Base-by-base conservation (phyloP, 2,113 vertebrate genomes). In the Ovis canadensis region DNA sequence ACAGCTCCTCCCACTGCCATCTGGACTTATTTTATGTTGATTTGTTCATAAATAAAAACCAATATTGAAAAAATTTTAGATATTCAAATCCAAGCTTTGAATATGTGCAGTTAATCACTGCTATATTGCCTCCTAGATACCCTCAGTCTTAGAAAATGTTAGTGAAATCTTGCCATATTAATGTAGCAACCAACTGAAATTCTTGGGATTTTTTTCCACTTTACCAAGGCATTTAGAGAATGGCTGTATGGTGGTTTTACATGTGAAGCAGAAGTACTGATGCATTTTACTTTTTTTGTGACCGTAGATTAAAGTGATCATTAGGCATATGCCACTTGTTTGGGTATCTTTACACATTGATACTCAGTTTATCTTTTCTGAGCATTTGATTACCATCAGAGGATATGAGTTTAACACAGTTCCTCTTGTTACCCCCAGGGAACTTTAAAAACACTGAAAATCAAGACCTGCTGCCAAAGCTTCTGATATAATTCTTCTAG, bases 11-110 rank as follows among this genome's bases (percentile, higher is more conserved):
- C 90, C 11, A 95, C 98, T 98, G 96, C 97, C 95, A 94, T 98
- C 98, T 96, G 97, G 98, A 99, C 98, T 98, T 98, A 91, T 96
- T 99, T 98, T 99, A 98, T 90, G 3, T 98, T 95, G 9, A 95
- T 95, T 97, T 98, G 98, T 99, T 99, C 98, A 98, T 99, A 99
- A 99, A 99, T 98, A 98, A 96, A 98, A 96, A 78, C 25, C 82
- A 91, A 12, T 40, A 62, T 83, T 85, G 96, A 95, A 52, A 21
- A 14, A 54, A 36, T n/a, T 54, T 82, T 82, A 36, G 80, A 33
- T 82, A 36, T 60, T 97, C 59, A 64, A 84, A 59, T 74, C 25
- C 21, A 86, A 62, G 43, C 43, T 62, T 25, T 85, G 62, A 31
- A n/a, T 25, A 19, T 48, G 0, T 57, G 16, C 52, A 81, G 0